These are phyloP conservation scores for Morelia viridis DNA, from an alignment of 2,797 vertebrate genomes.

Conservation along the genomic window DNA sequence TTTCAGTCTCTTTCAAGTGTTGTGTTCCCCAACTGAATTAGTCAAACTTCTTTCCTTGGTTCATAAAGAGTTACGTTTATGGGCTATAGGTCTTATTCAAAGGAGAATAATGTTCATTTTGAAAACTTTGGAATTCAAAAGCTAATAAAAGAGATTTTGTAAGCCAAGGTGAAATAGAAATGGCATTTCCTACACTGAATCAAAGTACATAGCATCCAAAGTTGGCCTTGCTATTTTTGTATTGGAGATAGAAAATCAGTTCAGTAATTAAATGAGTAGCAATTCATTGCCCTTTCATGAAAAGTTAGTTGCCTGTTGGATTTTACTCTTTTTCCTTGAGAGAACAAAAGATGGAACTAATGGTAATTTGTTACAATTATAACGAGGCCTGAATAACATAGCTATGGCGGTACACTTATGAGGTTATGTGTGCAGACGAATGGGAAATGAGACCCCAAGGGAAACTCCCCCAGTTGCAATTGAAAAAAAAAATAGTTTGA, in stretches of 20 bases:
- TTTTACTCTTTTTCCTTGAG: not conserved
- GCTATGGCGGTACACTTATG: not conserved
- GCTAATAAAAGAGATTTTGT: no score
- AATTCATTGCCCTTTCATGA: not conserved
- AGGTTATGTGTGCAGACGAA: no score
- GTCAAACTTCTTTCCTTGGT: not conserved
- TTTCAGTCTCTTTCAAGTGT: not conserved
- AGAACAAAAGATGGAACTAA: not conserved
- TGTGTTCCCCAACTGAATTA: not conserved
- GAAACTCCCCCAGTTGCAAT: not conserved
- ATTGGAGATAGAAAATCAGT: not conserved
- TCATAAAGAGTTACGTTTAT: not conserved
- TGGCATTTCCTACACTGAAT: not conserved
- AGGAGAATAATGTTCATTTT: not conserved
- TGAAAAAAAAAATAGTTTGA: not conserved
- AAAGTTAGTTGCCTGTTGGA: not conserved
- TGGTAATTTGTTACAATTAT: not conserved
- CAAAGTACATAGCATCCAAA: not conserved
- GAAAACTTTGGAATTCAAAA: not conserved
- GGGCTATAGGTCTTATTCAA: not conserved
- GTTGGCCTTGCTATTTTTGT: not conserved
- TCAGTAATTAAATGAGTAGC: not conserved
- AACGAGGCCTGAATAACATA: not conserved
- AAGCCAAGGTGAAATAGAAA: not conserved
- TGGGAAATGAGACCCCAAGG: not conserved